Evolutionary conservation across 2,888 invertebrate species (phyloP).

Genomic region (Eupithecia inturbata): DNA sequence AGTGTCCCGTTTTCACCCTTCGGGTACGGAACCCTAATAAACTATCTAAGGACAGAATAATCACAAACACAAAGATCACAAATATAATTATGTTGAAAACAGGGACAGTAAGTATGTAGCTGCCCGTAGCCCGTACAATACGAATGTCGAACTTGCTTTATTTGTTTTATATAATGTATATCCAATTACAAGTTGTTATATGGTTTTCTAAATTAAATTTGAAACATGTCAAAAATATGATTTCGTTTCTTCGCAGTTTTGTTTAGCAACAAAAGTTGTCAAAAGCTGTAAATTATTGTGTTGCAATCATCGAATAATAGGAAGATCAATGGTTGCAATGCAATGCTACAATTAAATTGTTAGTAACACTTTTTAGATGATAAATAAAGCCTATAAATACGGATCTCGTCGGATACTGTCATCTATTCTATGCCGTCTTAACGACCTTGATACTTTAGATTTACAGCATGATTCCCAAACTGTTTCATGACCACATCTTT

Average conservation of each 20-base stretch:
- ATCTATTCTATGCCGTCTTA: constrained; percentile 19
- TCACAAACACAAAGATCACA: no score
- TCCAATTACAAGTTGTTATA: background rate
- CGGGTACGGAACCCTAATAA: no score
- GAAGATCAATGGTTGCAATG: background rate
- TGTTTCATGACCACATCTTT: constrained; percentile 19
- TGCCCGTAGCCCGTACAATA: no score
- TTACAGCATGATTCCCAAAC: constrained; percentile 32
- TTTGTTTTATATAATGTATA: no score
- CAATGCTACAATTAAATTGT: background rate
- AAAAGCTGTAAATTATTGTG: background rate
- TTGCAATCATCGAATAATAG: background rate
- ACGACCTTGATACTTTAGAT: constrained; percentile 41
- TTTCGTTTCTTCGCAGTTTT: background rate
- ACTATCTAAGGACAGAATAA: no score
- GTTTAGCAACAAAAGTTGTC: background rate
- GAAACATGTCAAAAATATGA: background rate
- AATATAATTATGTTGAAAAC: no score
- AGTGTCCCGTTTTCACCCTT: no score
- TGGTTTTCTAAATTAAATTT: background rate
- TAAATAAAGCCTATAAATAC: constrained; percentile 35
- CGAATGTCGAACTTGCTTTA: no score
- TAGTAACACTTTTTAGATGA: background rate
- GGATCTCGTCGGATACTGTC: constrained; percentile 3
- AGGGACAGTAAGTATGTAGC: no score